These are phyloP conservation scores for Epizoanthus illoricatus DNA, from an alignment of 92 coral and sea anemone species.

Conservation along the genomic window DNA sequence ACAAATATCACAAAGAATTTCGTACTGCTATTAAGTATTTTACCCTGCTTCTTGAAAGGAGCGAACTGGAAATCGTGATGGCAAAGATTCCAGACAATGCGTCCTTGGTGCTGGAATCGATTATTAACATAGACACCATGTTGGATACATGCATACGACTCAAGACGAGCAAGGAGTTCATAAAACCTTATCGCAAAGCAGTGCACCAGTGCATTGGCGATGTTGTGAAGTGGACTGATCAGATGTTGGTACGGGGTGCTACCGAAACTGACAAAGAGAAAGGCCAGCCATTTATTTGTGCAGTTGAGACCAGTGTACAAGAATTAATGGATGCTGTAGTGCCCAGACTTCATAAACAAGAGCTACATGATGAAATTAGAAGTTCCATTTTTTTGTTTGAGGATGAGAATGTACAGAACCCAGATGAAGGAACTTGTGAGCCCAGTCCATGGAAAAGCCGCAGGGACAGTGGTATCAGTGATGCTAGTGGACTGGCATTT, in stretches of 20 bases:
- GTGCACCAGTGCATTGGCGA: conserved; percentile 85
- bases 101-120: conserved; percentile 85
- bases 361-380: conserved; percentile 87
- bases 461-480: conserved; percentile 98
- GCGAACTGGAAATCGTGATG: conserved; percentile 81
- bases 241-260: conserved; percentile 81
- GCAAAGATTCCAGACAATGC: conserved; percentile 95
- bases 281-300: conserved; percentile 75
- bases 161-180: conserved; percentile 67
- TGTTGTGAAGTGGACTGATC: conserved; percentile 89
- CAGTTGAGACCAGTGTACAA: conserved; percentile 72
- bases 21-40: conserved; percentile 83
- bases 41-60: conserved; percentile 74
- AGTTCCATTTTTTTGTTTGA: conserved; percentile 89
- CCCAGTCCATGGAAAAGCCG: conserved; percentile 50
- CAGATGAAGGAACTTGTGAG: conserved; percentile 66
- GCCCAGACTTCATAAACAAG: conserved; percentile 86
- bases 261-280: conserved; percentile 77
- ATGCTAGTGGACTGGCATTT: conserved; percentile 69
- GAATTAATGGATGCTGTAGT: conserved; percentile 80
- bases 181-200: conserved; percentile 75
- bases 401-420: conserved; percentile 76
- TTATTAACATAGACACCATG: conserved; percentile 89
- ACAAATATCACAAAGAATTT: conserved; percentile 84
- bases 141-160: conserved; percentile 84